Evolutionary conservation across 1,140 invertebrate species (phyloP).

Genomic region (Zaprionus kolodkinae): DNA sequence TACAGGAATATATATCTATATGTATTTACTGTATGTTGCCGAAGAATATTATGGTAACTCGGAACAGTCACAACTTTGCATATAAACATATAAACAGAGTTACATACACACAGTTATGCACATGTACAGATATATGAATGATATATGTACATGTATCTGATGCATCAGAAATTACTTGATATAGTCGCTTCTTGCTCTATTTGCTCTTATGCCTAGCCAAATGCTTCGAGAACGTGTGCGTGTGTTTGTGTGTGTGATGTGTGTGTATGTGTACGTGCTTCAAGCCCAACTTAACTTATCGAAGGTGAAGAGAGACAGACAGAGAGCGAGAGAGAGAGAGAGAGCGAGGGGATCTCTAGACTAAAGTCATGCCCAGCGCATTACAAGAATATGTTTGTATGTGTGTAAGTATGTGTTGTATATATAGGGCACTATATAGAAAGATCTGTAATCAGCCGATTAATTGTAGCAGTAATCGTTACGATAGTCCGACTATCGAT

Average conservation of each 20-base stretch:
- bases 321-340: not conserved
- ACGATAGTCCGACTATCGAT: not conserved
- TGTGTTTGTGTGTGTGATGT: not conserved
- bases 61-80: not conserved
- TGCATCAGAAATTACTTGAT: not conserved
- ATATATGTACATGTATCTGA: not conserved
- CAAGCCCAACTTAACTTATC: not conserved
- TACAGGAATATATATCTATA: not conserved
- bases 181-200: slow-evolving; percentile 6
- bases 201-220: slow-evolving; percentile 6
- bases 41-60: not conserved
- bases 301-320: not conserved
- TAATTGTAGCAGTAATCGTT: not conserved
- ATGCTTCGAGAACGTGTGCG: not conserved
- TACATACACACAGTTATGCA: not conserved
- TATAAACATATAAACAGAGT: not conserved
- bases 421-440: not conserved
- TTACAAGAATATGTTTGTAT: not conserved
- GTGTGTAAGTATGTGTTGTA: no score
- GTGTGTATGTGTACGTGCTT: not conserved
- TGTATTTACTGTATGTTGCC: no score
- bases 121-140: not conserved
- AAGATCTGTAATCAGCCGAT: not conserved
- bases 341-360: not conserved
- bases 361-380: slow-evolving; percentile 2